Evolutionary conservation across 2,797 vertebrate genomes (phyloP).

Genomic region (Lepilemur septentrionalis): DNA sequence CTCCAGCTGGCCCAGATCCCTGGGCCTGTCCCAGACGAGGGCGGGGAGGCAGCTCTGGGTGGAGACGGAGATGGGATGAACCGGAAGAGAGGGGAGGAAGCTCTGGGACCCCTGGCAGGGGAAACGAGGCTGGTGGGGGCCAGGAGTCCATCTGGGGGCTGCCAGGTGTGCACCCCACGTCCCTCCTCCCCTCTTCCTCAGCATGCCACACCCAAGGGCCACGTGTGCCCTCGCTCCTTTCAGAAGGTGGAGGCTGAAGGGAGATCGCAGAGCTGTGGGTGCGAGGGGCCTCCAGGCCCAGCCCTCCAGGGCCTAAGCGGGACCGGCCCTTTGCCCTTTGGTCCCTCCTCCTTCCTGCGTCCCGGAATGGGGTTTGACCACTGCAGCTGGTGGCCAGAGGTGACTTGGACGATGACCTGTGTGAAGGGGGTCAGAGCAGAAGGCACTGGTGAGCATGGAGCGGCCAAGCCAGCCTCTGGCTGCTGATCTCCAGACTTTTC

Average conservation of each 20-base stretch:
- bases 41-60: accelerated
- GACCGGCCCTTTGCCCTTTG: accelerated
- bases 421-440: too few relatives aligned
- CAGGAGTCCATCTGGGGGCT: neutral
- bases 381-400: accelerated
- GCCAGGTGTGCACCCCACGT: neutral
- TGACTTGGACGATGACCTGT: accelerated
- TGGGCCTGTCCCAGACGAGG: neutral
- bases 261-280: neutral
- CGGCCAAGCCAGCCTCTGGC: too few relatives aligned
- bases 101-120: neutral
- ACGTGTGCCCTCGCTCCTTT: neutral
- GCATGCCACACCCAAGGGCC: accelerated
- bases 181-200: neutral
- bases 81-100: neutral
- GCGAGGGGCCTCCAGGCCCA: neutral
- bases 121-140: too few relatives aligned
- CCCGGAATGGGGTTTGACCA: accelerated
- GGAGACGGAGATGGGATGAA: neutral
- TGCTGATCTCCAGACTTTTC: neutral
- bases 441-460: neutral
- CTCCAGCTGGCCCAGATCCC: too few relatives aligned
- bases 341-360: neutral
- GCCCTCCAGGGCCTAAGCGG: neutral
- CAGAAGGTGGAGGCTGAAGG: neutral